A percentile compares a stretch with the other conserved stretches of the same genome.
phyloP scores from a whole-genome alignment of 2,797 vertebrate genomes.

The Acipenser transmontanus region DNA sequence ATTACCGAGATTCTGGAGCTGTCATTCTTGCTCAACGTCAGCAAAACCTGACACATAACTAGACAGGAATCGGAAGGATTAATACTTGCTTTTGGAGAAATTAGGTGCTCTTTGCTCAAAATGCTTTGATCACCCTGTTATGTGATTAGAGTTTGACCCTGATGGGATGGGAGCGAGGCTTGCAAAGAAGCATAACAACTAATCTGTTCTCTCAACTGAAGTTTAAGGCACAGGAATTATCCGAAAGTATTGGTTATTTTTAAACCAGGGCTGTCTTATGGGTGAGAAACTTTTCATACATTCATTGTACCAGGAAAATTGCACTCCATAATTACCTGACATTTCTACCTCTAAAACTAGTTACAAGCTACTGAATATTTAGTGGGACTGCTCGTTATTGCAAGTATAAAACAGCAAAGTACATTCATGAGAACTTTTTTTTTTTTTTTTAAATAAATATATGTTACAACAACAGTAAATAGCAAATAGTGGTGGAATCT shows the following conservation, averaged over 20 bases:
- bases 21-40: conserved; percentile 27
- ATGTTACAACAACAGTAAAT: no score
- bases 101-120: conserved; percentile 42
- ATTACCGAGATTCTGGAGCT: conserved; percentile 44
- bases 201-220: conserved; percentile 36
- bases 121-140: conserved; percentile 64
- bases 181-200: conserved; percentile 38
- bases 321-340: conserved; percentile 72
- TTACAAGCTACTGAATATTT: conserved; percentile 62
- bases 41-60: conserved; percentile 32
- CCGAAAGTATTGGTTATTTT: conserved; percentile 55
- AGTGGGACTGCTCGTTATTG: conserved; percentile 44
- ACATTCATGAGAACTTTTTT: conserved; percentile 2
- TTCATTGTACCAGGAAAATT: conserved; percentile 67
- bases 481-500: no score
- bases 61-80: conserved; percentile 42
- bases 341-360: conserved; percentile 62
- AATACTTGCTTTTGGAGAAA: conserved; percentile 57
- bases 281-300: conserved; percentile 80
- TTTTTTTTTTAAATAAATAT: no score
- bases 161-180: conserved; percentile 54
- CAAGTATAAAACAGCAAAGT: conserved; percentile 34
- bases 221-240: conserved; percentile 50
- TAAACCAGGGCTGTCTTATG: conserved; percentile 55
- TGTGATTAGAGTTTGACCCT: conserved; percentile 66